A percentile compares a stretch with the other conserved stretches of the same genome.
These are phyloP conservation scores for Parasteatoda lunata DNA, from an alignment of 2,888 invertebrate species.

Conservation along the genomic window DNA sequence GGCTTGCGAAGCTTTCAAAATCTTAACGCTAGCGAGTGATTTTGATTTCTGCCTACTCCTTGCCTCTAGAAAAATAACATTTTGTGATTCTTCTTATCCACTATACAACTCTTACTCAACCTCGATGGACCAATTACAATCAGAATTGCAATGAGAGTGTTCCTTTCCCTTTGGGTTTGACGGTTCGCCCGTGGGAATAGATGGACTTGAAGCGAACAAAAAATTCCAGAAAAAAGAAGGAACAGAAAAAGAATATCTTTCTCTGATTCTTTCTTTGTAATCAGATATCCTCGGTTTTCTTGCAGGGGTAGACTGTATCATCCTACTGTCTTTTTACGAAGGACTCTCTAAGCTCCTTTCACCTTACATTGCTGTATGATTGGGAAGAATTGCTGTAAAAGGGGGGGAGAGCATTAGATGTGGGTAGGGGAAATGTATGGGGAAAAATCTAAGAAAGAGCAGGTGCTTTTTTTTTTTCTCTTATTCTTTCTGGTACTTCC, in stretches of 20 bases:
- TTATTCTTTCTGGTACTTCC: slow-evolving; percentile 8
- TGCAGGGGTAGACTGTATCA: slow-evolving; percentile 22
- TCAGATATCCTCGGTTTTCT: slow-evolving; percentile 53
- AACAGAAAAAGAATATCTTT: slow-evolving; percentile 11
- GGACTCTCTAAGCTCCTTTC: slow-evolving; percentile 24
- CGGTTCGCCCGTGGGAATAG: slow-evolving; percentile 41
- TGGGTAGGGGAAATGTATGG: slow-evolving; percentile 12
- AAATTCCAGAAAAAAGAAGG: background rate
- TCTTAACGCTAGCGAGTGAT: no score
- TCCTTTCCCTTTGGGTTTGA: slow-evolving; percentile 21
- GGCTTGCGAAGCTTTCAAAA: no score
- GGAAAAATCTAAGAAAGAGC: slow-evolving; percentile 32
- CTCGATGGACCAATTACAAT: slow-evolving; percentile 52
- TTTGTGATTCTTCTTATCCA: background rate
- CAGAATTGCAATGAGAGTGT: slow-evolving; percentile 23
- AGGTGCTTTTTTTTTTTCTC: slow-evolving; percentile 33
- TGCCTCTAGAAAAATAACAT: slow-evolving; percentile 5
- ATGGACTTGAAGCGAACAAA: slow-evolving; percentile 7
- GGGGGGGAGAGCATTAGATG: slow-evolving; percentile 6
- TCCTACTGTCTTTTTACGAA: slow-evolving; percentile 16
- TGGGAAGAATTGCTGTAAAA: slow-evolving; percentile 19
- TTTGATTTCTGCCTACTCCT: no score
- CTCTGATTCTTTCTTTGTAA: slow-evolving; percentile 64
- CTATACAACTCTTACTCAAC: slow-evolving; percentile 4
- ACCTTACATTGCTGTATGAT: slow-evolving; percentile 13